Percentiles rank a stretch among this genome's conserved stretches.
Conservation (phyloP, 2,888 invertebrate genomes). For the Cataglyphis albicans region DNA sequence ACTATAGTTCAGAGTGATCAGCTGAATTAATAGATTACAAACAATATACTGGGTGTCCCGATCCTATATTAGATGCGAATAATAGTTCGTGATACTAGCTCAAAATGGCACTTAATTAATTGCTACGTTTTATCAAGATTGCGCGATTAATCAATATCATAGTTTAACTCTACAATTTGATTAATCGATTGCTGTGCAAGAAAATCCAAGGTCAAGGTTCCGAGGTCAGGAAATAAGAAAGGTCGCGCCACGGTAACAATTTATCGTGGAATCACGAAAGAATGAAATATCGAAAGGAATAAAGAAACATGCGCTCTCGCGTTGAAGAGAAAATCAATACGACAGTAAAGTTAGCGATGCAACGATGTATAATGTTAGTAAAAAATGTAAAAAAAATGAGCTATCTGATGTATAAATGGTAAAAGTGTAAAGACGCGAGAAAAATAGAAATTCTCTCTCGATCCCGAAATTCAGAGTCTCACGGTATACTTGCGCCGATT, state of each 20-base stretch:
- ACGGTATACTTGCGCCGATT: constrained; percentile 40
- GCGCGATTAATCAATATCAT: constrained; percentile 63
- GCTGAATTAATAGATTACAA: constrained; percentile 24
- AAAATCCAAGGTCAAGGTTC: constrained; percentile 81
- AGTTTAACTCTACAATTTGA: constrained; percentile 64
- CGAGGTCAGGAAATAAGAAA: constrained; percentile 76
- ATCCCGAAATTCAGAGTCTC: constrained; percentile 17
- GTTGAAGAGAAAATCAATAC: constrained; percentile 36
- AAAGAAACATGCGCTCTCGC: constrained; percentile 56
- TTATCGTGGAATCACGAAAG: constrained; percentile 56
- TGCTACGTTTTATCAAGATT: constrained; percentile 49
- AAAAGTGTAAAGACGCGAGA: not conserved
- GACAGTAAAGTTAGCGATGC: constrained; percentile 10
- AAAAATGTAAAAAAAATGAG: constrained; percentile 20
- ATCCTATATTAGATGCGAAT: not conserved
- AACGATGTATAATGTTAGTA: not conserved
- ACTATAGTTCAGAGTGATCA: constrained; percentile 22
- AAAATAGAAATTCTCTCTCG: constrained; percentile 22
- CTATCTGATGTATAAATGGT: not conserved
- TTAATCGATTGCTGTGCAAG: constrained; percentile 69
- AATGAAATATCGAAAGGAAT: constrained; percentile 45
- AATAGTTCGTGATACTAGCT: not conserved
- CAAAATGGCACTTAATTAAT: constrained; percentile 27
- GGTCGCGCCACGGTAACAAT: constrained; percentile 64
- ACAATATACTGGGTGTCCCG: not conserved